Percentiles rank a stretch among this genome's conserved stretches.
phyloP scores from a whole-genome alignment of 2,113 vertebrate species.

The Oreotrochilus melanogaster region DNA sequence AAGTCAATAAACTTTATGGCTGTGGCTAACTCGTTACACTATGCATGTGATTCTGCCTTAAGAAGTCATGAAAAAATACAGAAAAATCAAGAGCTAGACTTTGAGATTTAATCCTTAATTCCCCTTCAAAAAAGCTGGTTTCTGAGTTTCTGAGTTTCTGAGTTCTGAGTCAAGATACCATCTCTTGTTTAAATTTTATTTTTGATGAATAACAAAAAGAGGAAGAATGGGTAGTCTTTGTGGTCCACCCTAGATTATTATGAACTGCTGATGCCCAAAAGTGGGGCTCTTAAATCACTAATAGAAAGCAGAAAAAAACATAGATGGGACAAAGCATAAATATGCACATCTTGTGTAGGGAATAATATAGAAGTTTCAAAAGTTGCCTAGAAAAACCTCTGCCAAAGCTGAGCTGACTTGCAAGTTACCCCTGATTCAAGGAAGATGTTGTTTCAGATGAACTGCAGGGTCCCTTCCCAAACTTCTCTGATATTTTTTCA shows the following conservation, averaged over 20 bases:
- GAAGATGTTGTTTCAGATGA: background rate
- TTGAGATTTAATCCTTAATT: background rate
- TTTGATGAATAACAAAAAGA: background rate
- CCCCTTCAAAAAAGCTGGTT: background rate
- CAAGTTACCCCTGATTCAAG: background rate
- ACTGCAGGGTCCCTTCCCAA: background rate
- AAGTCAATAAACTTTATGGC: conserved; percentile 35
- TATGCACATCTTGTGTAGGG: background rate
- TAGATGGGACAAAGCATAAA: background rate
- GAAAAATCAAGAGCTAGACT: background rate
- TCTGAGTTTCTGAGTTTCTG: background rate
- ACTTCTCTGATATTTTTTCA: background rate
- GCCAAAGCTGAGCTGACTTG: rapidly evolving
- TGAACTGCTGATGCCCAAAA: background rate
- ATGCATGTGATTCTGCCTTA: background rate
- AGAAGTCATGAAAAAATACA: background rate
- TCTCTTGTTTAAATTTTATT: background rate
- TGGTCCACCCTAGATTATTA: background rate
- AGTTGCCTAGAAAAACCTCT: background rate
- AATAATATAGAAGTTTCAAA: background rate
- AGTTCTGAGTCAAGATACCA: background rate
- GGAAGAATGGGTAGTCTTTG: background rate
- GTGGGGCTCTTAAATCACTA: rapidly evolving
- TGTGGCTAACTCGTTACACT: background rate
- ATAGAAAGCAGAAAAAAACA: background rate